phyloP scores from a whole-genome alignment of 1,140 invertebrate species.

The Drosophila ohnishii region DNA sequence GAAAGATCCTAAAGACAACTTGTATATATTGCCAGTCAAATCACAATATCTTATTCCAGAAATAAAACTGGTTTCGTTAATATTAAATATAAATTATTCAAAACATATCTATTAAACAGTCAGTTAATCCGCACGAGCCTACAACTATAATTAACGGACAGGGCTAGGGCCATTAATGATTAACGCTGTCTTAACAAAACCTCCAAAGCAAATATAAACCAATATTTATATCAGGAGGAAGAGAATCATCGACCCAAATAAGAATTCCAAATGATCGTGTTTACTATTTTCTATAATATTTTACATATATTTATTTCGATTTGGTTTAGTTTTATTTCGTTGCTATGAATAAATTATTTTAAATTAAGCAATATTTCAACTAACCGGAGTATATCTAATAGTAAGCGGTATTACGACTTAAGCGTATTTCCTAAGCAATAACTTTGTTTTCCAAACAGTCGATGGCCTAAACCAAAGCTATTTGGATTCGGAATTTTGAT shows the following conservation, averaged over 20 bases:
- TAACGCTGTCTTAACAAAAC: slow-evolving; percentile 67
- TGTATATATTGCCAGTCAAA: too few relatives aligned
- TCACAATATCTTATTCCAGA: slow-evolving; percentile 12
- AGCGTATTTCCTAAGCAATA: slow-evolving; percentile 63
- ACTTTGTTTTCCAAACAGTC: slow-evolving; percentile 46
- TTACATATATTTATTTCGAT: slow-evolving; percentile 57
- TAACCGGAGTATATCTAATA: slow-evolving; percentile 73
- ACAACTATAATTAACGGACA: slow-evolving; percentile 75
- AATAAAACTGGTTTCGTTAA: slow-evolving; percentile 54
- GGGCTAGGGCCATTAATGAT: slow-evolving; percentile 60
- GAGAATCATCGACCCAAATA: slow-evolving; percentile 13
- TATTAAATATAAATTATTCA: slow-evolving; percentile 41
- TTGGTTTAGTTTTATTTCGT: slow-evolving; percentile 31
- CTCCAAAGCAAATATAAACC: slow-evolving; percentile 41
- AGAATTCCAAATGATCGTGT: slow-evolving; percentile 34
- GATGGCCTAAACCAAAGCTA: slow-evolving; percentile 32
- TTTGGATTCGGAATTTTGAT: slow-evolving; percentile 39
- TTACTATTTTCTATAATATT: slow-evolving; percentile 68
- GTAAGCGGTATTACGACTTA: slow-evolving; percentile 66
- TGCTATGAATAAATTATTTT: slow-evolving; percentile 80
- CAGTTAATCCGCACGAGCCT: slow-evolving; percentile 31
- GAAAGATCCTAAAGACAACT: too few relatives aligned
- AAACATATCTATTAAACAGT: slow-evolving; percentile 67
- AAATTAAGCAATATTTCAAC: slow-evolving; percentile 79
- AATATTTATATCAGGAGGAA: not conserved